Evolutionary conservation across 2,888 invertebrate species (phyloP), one percentile per base, ranked within the genome.

Genomic region (Phytoseiulus persimilis): DNA sequence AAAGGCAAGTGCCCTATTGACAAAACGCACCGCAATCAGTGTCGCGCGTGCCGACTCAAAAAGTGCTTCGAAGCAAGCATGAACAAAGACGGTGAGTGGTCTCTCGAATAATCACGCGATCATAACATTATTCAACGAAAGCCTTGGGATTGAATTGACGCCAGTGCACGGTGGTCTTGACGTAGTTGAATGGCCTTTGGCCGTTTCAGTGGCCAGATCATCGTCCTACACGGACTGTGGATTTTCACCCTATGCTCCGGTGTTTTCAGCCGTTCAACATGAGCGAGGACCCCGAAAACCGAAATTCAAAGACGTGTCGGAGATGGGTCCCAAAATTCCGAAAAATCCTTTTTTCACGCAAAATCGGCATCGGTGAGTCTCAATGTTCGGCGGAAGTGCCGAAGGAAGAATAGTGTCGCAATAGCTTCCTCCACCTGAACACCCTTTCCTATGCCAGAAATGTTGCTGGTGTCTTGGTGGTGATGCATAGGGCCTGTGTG

Each of bases 11-110:
- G 98, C 93, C 97, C 97, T 14, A 97, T 98, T 90, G 98, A 98
- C 94, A 98, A 98, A 94, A 98, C 98, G 0, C 98, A 98, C 93
- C 94, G 98, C 90, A 98, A 98, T 94, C 98, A 98, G 94, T 98
- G 98, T 93, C 94, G 98, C 91, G 98, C 98, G 91, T 98, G 98
- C 93, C 94, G 98, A 90, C 95, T 98, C 91, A 95, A 96, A 92
- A 98, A 98, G 94, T 98, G 98, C 93, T 98, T 98, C 93, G 96
- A 96, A 93, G 97, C 97, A 90, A 96, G 96, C 92, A 98, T 98
- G 98, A 98, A 98, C 93, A 97, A 97, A 94, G 98, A 98, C 93
- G 98, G 98, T 98, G 93, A 96, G 96, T 83, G 83, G 84, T 83
- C 83, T 90, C 87, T 32, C 39, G 32, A 39, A 45, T 18, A 0